Evolutionary conservation across 2,113 vertebrate species (phyloP).

Genomic region (Puntigrus tetrazona): DNA sequence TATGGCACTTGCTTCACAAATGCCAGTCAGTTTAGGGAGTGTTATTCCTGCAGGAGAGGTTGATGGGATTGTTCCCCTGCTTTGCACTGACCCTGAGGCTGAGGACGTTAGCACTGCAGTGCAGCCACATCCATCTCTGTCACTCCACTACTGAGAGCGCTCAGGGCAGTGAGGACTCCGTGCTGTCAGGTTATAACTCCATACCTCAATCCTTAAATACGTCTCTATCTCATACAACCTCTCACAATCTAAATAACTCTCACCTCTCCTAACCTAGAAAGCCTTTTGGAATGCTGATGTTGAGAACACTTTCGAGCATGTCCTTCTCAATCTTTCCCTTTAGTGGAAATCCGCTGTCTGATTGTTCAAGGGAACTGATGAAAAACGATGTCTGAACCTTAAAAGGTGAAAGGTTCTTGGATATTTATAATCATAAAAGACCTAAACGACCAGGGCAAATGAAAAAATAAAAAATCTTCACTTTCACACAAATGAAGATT

Average conservation of each 20-base stretch:
- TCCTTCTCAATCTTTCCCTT: not conserved
- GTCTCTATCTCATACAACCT: constrained; percentile 47
- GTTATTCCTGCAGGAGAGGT: constrained; percentile 44
- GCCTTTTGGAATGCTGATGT: constrained; percentile 22
- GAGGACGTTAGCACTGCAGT: constrained; percentile 47
- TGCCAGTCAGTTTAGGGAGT: constrained; percentile 35
- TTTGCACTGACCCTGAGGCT: constrained; percentile 55
- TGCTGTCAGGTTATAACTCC: constrained; percentile 48
- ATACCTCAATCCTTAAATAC: constrained; percentile 47
- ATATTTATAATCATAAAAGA: not conserved
- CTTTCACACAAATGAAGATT: not conserved
- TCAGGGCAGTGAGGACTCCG: constrained; percentile 38
- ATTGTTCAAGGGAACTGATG: not conserved
- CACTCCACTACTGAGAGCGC: constrained; percentile 37
- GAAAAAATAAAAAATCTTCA: not conserved
- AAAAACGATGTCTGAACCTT: not conserved
- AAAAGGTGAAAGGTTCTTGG: not conserved
- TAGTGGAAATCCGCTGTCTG: not conserved
- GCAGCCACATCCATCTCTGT: constrained; percentile 57
- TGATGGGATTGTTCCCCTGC: constrained; percentile 58
- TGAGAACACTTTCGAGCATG: constrained; percentile 1
- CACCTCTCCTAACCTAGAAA: constrained; percentile 1
- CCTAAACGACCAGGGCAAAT: not conserved
- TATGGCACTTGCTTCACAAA: constrained; percentile 38
- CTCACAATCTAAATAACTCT: constrained; percentile 22